Evolutionary conservation across 2,113 vertebrate species (phyloP).

Genomic region (Candoia aspera): DNA sequence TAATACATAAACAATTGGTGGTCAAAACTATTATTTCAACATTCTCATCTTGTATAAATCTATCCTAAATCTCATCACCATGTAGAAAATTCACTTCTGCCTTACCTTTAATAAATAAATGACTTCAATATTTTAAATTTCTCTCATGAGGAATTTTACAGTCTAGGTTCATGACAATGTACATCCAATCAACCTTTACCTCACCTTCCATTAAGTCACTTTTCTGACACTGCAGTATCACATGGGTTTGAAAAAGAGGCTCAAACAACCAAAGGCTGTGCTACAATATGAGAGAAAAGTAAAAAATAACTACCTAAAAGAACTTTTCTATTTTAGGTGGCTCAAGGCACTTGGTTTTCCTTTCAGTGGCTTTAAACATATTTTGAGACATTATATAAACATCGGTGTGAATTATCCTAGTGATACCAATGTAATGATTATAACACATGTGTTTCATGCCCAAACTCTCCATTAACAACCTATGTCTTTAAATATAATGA

Average conservation of each 20-base stretch:
- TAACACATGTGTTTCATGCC: not conserved
- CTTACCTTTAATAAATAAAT: slow-evolving; percentile 64
- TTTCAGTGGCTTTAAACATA: not conserved
- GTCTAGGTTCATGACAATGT: slow-evolving; percentile 13
- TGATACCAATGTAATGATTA: not conserved
- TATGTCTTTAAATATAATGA: not conserved
- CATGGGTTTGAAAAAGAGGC: not conserved
- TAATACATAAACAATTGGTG: slow-evolving; percentile 55
- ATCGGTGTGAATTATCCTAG: not conserved
- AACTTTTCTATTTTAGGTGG: not conserved
- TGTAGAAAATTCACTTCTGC: slow-evolving; percentile 56
- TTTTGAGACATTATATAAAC: not conserved
- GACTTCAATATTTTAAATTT: slow-evolving; percentile 61
- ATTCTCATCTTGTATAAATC: slow-evolving; percentile 61
- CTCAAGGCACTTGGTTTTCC: not conserved
- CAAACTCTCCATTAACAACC: not conserved
- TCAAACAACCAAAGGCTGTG: not conserved
- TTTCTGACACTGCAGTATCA: not conserved
- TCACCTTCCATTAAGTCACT: not conserved
- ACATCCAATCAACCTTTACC: not conserved
- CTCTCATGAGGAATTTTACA: slow-evolving; percentile 56
- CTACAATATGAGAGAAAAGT: not conserved
- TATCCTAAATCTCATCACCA: slow-evolving; percentile 48
- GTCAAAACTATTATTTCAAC: slow-evolving; percentile 58
- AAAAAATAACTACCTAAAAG: not conserved